Evolutionary conservation across 2,888 invertebrate genomes (phyloP), one percentile per base, ranked within the genome.

Genomic region (Hoplodrina blanda): DNA sequence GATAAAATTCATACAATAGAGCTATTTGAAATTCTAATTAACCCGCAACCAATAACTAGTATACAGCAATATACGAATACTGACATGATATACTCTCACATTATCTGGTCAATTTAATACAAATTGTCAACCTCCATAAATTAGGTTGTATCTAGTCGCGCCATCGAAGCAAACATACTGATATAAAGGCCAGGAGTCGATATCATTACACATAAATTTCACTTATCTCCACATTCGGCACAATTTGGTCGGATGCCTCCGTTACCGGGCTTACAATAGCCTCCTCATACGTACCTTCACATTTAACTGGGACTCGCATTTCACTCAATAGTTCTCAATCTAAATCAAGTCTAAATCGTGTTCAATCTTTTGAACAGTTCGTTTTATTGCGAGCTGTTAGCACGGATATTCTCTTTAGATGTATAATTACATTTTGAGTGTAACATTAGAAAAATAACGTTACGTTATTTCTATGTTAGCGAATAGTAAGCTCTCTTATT

Each of bases 191-290:
- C 91, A 91, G 83, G 86, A 93, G 92, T 92, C 92, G 93, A 91
- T 93, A 92, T 93, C 92, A 90, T 92, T 93, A 91, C 90, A 91
- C 93, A 94, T 94, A 94, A 93, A 94, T 93, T 93, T 89, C 90
- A 92, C 91, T 93, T 94, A 94, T 93, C 93, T 93, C 84, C 85
- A 90, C 91, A 90, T 91, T 93, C 87, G 88, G 90, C 87, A 91
- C 91, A 91, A 92, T 92, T 93, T 92, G 91, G 92, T 91, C 86
- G 86, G 84, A 84, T 84, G 85, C 68, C 84, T 81, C 81, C 83
- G 77, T 73, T 74, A 69, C 85, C 66, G 80, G 72, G 83, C 81
- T 84, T 71, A 79, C 82, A 82, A 80, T 82, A 54, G 73, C 65
- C 78, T 70, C 46, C 81, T 72, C 73, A 76, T 72, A 76, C 72